These are phyloP conservation scores for Tapirus indicus DNA, from an alignment of 2,797 vertebrate species.

Conservation along the genomic window DNA sequence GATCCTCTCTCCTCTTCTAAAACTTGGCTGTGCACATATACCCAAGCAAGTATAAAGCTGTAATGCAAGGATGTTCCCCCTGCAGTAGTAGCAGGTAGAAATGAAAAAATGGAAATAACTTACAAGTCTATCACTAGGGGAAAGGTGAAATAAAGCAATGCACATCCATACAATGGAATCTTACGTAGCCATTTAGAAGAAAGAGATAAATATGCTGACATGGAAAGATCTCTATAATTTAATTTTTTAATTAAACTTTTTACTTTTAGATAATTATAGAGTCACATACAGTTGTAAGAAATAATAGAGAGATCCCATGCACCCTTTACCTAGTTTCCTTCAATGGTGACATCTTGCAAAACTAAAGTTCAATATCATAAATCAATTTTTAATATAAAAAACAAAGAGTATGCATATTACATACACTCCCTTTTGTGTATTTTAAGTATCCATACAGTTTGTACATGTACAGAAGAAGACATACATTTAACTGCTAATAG, in stretches of 20 bases:
- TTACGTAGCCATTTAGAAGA: not conserved
- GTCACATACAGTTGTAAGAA: not conserved
- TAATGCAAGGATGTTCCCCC: not conserved
- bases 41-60: not conserved
- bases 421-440: not conserved
- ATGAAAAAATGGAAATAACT: not conserved
- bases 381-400: constrained; percentile 24
- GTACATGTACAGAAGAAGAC: not conserved
- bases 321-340: not conserved
- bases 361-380: not conserved
- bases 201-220: not conserved
- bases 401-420: not conserved
- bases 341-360: not conserved
- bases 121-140: not conserved
- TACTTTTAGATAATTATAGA: not conserved
- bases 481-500: not conserved
- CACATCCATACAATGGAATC: not conserved
- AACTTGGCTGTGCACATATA: not conserved
- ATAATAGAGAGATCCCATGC: not conserved
- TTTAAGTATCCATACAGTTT: not conserved
- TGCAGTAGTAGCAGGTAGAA: not conserved
- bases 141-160: not conserved
- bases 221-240: not conserved
- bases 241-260: constrained; percentile 31
- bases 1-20: not conserved